Evolutionary conservation across 1,140 invertebrate genomes (phyloP).

Genomic region (Zaprionus gabonicus): DNA sequence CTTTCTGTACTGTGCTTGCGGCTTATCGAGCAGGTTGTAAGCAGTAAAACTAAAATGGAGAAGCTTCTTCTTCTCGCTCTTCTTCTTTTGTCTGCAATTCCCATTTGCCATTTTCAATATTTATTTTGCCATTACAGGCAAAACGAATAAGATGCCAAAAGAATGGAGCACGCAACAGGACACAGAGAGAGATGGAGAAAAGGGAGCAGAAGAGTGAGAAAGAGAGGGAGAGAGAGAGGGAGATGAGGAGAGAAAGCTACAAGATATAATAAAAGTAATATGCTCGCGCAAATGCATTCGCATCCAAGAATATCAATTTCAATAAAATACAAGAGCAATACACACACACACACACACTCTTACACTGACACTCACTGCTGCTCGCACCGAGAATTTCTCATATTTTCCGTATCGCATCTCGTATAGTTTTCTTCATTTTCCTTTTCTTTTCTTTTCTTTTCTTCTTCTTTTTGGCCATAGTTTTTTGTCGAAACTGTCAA

Average conservation of each 20-base stretch:
- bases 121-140: slow-evolving; percentile 61
- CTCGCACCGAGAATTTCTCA: slow-evolving; percentile 39
- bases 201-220: neutral
- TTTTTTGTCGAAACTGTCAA: slow-evolving; percentile 81
- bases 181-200: neutral
- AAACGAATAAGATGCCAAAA: slow-evolving; percentile 15
- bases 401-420: slow-evolving; percentile 64
- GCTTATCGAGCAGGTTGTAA: neutral
- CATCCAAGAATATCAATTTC: slow-evolving; percentile 81
- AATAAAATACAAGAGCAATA: slow-evolving; percentile 77
- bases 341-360: slow-evolving; percentile 15
- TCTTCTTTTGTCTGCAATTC: slow-evolving; percentile 69
- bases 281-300: slow-evolving; percentile 80
- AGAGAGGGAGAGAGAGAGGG: neutral
- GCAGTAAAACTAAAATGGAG: neutral
- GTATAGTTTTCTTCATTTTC: slow-evolving; percentile 51
- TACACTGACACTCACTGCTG: neutral
- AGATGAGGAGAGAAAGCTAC: slow-evolving; percentile 37
- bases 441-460: slow-evolving; percentile 19
- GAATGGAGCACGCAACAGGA: neutral
- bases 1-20: neutral
- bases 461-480: slow-evolving; percentile 57
- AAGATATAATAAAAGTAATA: slow-evolving; percentile 83
- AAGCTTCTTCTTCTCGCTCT: neutral
- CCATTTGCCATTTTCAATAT: slow-evolving; percentile 81